Base-by-base conservation (phyloP, 2,113 vertebrate species). In the Smithornis capensis region DNA sequence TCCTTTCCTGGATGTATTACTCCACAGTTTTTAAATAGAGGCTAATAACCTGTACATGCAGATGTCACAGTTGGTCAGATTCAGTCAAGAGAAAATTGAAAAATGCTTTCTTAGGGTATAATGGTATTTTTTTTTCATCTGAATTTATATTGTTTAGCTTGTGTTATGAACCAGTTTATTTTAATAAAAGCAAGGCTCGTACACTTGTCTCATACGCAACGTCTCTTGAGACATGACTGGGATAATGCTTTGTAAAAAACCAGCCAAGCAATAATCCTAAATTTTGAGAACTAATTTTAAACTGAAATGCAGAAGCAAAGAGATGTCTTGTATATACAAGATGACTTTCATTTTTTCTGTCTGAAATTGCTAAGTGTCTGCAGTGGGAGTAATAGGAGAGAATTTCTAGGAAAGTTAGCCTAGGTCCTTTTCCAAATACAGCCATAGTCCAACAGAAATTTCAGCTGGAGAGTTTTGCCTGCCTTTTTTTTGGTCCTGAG, bases 241-340 rank as follows among this genome's bases (percentile, higher is more conserved):
- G 67, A 74, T 91, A 89, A 83, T 28, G 62, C 49, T 63, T 91
- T 80, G 55, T 60, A 8, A 59, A 93, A 89, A 94, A 71, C 0
- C 29, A 74, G 40, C 35, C 31, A 67, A 73, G 59, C 47, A 94
- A 60, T 85, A 87, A 82, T 86, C 44, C 49, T 92, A 86, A 88
- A 83, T 95, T 86, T 85, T 83, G 40, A 70, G 40, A 91, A 83
- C n/a, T 59, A 85, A 92, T 94, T 95, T 91, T 87, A 70, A 94
- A 49, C 42, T 74, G 53, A 89, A 89, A 94, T 89, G 33, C 47
- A 71, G 82, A 83, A 94, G 59, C 53, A 78, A 73, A 63, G 71
- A 65, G 42, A 59, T 22, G 31, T 62, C 45, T 79, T 89, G 35
- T 74, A 37, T 77, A 76, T 55, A 69, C 31, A 70, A 84, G 45